These are phyloP conservation scores for Pararge aegeria DNA, from an alignment of 1,140 invertebrate species.

Conservation along the genomic window DNA sequence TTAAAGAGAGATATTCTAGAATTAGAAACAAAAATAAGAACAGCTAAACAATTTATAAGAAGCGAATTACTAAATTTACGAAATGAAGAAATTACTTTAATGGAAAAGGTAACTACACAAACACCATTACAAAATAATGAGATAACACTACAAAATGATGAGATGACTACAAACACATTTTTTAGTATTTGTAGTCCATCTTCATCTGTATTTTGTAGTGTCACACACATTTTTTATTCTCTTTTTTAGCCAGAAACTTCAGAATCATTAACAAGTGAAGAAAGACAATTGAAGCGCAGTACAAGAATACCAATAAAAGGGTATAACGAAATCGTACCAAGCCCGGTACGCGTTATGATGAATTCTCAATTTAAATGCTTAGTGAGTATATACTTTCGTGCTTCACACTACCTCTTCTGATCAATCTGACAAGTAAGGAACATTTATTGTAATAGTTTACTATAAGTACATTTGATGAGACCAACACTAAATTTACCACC, in stretches of 20 bases:
- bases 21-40: conserved; percentile 64
- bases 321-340: conserved; percentile 51
- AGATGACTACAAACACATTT: no score
- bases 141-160: no score
- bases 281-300: conserved; percentile 17
- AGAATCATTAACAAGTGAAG: not conserved
- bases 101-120: conserved; percentile 19
- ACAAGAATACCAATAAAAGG: conserved; percentile 37
- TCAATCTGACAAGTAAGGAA: no score
- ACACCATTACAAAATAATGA: no score
- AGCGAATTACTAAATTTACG: conserved; percentile 44
- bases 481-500: no score
- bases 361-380: conserved; percentile 55
- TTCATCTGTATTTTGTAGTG: not conserved
- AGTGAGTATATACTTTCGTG: conserved; percentile 37
- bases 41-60: conserved; percentile 50
- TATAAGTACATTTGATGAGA: no score
- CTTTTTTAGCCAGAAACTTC: not conserved
- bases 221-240: not conserved
- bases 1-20: conserved; percentile 64
- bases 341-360: conserved; percentile 55
- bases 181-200: no score
- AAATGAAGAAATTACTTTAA: conserved; percentile 20
- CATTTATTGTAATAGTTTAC: no score
- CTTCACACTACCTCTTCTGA: not conserved